Conservation (phyloP, 2,797 vertebrate species). For the Gymnothorax reevesii region DNA sequence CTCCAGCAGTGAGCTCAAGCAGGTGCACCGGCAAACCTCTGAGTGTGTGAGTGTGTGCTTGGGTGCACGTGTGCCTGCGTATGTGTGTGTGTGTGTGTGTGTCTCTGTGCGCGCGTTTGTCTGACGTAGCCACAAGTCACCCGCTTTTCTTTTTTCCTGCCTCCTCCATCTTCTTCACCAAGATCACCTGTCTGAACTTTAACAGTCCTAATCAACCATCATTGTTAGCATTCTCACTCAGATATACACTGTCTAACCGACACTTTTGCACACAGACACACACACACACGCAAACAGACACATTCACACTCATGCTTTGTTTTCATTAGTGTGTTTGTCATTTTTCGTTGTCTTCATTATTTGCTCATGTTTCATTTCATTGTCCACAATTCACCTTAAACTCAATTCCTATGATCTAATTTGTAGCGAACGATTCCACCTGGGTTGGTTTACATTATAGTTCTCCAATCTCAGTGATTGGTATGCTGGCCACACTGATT, state of each 20-base stretch:
- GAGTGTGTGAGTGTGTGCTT: neutral
- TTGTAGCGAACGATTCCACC: no score
- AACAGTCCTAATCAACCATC: neutral
- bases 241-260: neutral
- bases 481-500: neutral
- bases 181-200: constrained; percentile 48
- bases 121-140: constrained; percentile 36
- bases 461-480: neutral
- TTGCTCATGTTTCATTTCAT: neutral
- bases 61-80: neutral
- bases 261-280: neutral
- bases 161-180: constrained; percentile 54
- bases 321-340: neutral
- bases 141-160: constrained; percentile 56
- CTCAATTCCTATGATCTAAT: neutral
- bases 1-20: constrained; percentile 89
- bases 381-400: neutral
- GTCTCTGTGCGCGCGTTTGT: neutral
- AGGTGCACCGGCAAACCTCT: constrained; percentile 73
- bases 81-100: constrained; percentile 9
- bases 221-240: neutral
- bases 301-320: neutral
- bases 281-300: neutral
- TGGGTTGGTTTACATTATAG: neutral
- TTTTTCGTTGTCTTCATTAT: neutral